Evolutionary conservation across 2,113 vertebrate species (phyloP), one percentile per base, ranked within the genome.

Genomic region (Aptenodytes patagonicus): DNA sequence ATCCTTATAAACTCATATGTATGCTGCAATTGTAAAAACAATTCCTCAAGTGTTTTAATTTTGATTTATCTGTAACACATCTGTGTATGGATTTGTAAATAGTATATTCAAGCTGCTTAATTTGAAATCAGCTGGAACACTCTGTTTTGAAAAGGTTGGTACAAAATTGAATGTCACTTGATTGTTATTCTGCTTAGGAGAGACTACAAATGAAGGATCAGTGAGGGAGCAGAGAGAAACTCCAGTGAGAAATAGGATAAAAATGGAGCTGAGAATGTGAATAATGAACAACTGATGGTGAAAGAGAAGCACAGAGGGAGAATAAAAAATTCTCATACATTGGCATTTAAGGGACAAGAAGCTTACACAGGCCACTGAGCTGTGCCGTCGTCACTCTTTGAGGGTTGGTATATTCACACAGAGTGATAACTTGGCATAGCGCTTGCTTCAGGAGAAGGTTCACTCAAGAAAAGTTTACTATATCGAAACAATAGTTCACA

Each of bases 171-270:
- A 79, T 52, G 72, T n/a, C 70, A 69, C 31, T 92, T 77, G 31
- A 73, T 93, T 95, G 65, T 61, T 94, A 83, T 80, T 91, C 66
- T 93, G 46, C 85, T 85, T 94, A 85, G 47, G 26, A 75, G 32
- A 78, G n/a, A 72, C n/a, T 84, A 57, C 57, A 91, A 95, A 92
- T 76, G 57, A 95, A 89, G 52, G 34, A 82, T 68, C 77, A 68
- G 49, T 52, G 44, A 89, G 31, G 31, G 34, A 93, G 31, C 21
- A 92, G 15, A 83, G 24, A 73, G 79, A 93, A 89, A 90, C 28
- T 62, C 70, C 62, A 55, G 14, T 44, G 68, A 87, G 89, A 92
- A 90, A 89, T 18, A 69, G 4, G 40, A 78, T 54, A 21, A 82
- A 89, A 87, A 89, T 17, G 36, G 52, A 89, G 73, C 31, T 26